A percentile compares a stretch with the other conserved stretches of the same genome.
These are phyloP conservation scores for Syrista parreyssii DNA, from an alignment of 2,888 invertebrate species.

Conservation along the genomic window DNA sequence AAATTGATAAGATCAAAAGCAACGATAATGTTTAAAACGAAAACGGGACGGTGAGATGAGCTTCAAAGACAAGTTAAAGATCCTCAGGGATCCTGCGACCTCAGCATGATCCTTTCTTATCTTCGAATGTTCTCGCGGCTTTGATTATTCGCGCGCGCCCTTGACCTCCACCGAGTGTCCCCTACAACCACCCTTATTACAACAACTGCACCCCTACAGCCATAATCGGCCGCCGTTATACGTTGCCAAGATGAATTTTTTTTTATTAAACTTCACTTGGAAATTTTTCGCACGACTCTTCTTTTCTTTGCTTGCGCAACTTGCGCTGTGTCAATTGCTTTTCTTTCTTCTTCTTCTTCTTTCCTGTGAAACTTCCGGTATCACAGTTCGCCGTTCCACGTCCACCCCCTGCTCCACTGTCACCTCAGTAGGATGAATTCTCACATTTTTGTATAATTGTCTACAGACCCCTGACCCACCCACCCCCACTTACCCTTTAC, in stretches of 20 bases:
- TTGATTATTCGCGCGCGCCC: not conserved
- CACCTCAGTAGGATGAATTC: not conserved
- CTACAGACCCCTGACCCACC: not conserved
- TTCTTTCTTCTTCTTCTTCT: constrained; percentile 21
- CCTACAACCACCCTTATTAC: not conserved
- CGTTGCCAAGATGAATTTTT: too few relatives aligned
- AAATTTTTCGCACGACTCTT: not conserved
- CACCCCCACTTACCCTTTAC: not conserved
- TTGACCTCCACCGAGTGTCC: not conserved
- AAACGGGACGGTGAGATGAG: not conserved
- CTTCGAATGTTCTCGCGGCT: not conserved
- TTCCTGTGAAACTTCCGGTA: constrained; percentile 9
- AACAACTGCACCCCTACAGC: not conserved
- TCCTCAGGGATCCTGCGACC: not conserved
- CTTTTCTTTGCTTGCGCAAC: not conserved
- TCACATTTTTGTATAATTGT: not conserved
- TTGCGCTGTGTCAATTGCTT: constrained; percentile 9
- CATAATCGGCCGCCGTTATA: not conserved
- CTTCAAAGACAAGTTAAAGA: not conserved
- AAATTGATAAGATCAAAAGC: not conserved
- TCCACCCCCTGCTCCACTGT: not conserved
- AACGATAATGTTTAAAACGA: not conserved
- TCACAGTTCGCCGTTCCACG: not conserved
- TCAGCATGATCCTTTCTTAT: not conserved
- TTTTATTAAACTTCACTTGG: not conserved